phyloP scores from a whole-genome alignment of 2,113 vertebrate genomes.

The Probosciger aterrimus region DNA sequence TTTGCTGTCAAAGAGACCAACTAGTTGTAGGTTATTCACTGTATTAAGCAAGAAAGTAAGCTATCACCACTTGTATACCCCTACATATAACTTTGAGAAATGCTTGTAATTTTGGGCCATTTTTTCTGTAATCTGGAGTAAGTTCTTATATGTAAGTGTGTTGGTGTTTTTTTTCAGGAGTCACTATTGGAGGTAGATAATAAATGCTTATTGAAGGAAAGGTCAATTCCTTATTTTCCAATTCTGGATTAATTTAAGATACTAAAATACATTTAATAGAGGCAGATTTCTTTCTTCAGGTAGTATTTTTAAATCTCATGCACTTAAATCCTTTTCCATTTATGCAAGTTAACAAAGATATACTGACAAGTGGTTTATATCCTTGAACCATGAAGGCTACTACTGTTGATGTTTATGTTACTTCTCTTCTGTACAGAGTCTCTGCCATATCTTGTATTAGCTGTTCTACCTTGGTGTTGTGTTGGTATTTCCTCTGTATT shows the following conservation, averaged over 20 bases:
- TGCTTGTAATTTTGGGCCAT: not conserved
- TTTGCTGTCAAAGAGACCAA: not conserved
- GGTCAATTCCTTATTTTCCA: not conserved
- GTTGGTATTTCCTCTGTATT: not conserved
- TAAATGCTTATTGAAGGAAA: not conserved
- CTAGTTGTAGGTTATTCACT: not conserved
- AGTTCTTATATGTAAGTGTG: not conserved
- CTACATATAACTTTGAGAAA: not conserved
- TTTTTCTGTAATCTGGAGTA: not conserved
- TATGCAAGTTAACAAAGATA: not conserved
- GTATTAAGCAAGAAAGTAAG: not conserved
- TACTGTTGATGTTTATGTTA: not conserved
- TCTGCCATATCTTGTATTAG: not conserved
- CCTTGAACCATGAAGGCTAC: not conserved
- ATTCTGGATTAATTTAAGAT: not conserved
- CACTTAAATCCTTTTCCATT: not conserved
- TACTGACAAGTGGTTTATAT: rapidly evolving
- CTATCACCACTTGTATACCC: not conserved
- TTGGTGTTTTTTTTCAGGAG: not conserved
- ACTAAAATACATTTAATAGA: not conserved
- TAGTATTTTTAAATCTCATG: not conserved
- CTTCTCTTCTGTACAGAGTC: not conserved
- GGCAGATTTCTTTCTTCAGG: not conserved
- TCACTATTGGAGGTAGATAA: not conserved
- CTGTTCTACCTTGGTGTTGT: not conserved